Evolutionary conservation across 1,140 invertebrate genomes (phyloP), one percentile per base, ranked within the genome.

Genomic region (Amyelois transitella): DNA sequence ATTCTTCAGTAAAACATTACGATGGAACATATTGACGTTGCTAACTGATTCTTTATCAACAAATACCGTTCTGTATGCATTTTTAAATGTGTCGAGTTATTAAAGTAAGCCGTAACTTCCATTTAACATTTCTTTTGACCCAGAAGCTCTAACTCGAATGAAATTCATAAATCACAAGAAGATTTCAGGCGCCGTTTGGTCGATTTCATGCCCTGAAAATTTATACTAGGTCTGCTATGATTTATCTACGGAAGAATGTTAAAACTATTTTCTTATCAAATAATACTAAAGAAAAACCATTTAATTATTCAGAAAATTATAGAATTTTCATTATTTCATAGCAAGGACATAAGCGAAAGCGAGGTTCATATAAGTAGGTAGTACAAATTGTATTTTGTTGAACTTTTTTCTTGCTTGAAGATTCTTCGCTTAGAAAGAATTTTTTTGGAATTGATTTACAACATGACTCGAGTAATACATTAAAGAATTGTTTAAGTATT

Each of bases 141-240:
- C 69, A 65, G 68, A 77, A 76, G 78, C 75, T 79, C n/a, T 70
- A 71, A 72, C 74, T 60, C 72, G 67, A 84, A 81, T 81, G 71
- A 76, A 75, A 77, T 64, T 70, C 72, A 81, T 84, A 81, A 84
- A 84, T 84, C 77, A 81, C 8, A 62, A 61, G 66, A 67, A 74
- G 74, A 75, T 76, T 67, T 70, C 66, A 80, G 73, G 72, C 69
- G 75, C 75, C 72, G 43, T 69, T 71, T 55, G 68, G 69, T 76
- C 70, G 74, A 72, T 72, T 78, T 77, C 67, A 75, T 76, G 64
- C 75, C 58, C 58, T 71, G 52, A 70, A 71, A 72, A 76, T 79
- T 56, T 74, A 65, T 72, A 74, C 72, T 65, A 6, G 25, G 22
- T 8, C 25, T 28, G 3, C n/a, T 6, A 12, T 28, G 25, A 28